Conservation (phyloP, 1,140 invertebrate species). For the fruit fly (Drosophila melanogaster) region Release_6_plus_ISO1_MT NT_033779.5:7072501-7073000, state of each 20-base stretch:
- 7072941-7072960: conserved; percentile 79
- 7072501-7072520: conserved; percentile 18
- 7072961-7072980: conserved; percentile 32
- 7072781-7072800: background rate
- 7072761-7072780: too few species aligned
- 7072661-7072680: too few species aligned
- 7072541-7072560: background rate
- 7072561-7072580: background rate
- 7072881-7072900: conserved; percentile 80
- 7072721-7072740: too few species aligned
- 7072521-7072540: background rate
- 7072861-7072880: conserved; percentile 61
- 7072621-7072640: background rate
- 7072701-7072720: too few species aligned
- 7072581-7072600: background rate
- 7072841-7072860: conserved; percentile 7
- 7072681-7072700: background rate
- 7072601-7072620: background rate
- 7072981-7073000: conserved; percentile 72
- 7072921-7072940: conserved; percentile 73
- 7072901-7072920: conserved; percentile 28
- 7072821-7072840: conserved; percentile 11
- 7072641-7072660: too few species aligned
- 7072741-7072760: too few species aligned
- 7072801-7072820: conserved; percentile 44